Conservation (phyloP, 2,888 invertebrate genomes). For the Odontocolon sp. region DNA sequence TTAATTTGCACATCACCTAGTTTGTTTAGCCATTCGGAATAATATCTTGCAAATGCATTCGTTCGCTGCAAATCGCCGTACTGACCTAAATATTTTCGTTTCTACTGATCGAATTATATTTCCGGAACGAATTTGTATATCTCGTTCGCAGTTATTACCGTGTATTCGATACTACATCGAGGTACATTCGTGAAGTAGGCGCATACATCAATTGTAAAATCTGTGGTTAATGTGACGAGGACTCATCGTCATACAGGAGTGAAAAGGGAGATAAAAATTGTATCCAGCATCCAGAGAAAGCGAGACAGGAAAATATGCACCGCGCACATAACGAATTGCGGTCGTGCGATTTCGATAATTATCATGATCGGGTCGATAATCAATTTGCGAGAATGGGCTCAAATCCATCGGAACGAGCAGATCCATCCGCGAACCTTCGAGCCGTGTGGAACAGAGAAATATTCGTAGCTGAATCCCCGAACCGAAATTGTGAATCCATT, state of each 20-base stretch:
- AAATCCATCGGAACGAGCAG: slow-evolving; percentile 46
- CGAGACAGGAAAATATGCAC: background rate
- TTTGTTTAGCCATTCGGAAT: slow-evolving; percentile 15
- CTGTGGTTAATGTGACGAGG: slow-evolving; percentile 5
- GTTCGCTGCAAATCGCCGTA: slow-evolving; percentile 18
- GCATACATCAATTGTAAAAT: background rate
- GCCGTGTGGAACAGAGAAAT: too few relatives aligned
- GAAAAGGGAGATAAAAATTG: background rate
- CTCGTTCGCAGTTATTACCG: slow-evolving; percentile 9
- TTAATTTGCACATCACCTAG: slow-evolving; percentile 3
- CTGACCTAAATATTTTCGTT: slow-evolving; percentile 35
- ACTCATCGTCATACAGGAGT: slow-evolving; percentile 1
- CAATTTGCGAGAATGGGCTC: slow-evolving; percentile 41
- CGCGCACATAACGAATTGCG: background rate
- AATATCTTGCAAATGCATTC: slow-evolving; percentile 35
- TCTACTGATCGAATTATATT: background rate
- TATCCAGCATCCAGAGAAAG: background rate
- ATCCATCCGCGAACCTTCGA: background rate
- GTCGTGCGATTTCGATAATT: slow-evolving; percentile 36
- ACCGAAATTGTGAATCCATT: slow-evolving; percentile 28
- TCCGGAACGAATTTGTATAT: background rate
- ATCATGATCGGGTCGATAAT: slow-evolving; percentile 47
- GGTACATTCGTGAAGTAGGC: background rate
- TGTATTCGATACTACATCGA: slow-evolving; percentile 5
- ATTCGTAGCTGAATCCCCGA: too few relatives aligned